These are phyloP conservation scores for Entomobrya multifasciata DNA, from an alignment of 2,888 invertebrate genomes.

Conservation along the genomic window DNA sequence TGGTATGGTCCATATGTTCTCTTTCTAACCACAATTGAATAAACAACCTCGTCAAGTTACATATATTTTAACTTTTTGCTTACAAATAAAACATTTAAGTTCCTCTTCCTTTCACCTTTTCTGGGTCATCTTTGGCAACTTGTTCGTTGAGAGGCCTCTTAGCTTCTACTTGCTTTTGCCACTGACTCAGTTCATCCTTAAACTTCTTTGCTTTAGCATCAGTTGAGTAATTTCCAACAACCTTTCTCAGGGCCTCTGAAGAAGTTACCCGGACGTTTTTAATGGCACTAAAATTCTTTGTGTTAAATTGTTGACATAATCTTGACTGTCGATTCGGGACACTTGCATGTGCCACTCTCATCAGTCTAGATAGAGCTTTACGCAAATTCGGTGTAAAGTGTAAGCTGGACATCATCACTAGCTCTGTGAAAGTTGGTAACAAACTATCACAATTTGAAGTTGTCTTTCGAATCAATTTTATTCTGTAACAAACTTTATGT, in stretches of 20 bases:
- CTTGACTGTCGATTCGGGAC: slow-evolving; percentile 63
- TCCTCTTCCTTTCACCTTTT: not conserved
- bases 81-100: not conserved
- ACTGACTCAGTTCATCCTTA: not conserved
- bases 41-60: too few relatives aligned
- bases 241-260: not conserved
- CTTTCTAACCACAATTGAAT: too few relatives aligned
- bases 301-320: slow-evolving; percentile 63
- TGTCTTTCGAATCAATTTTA: too few relatives aligned
- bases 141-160: not conserved
- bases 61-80: too few relatives aligned
- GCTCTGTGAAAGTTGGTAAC: too few relatives aligned
- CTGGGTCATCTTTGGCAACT: not conserved
- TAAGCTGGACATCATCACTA: slow-evolving; percentile 73
- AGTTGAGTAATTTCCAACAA: not conserved
- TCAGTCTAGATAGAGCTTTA: slow-evolving; percentile 74
- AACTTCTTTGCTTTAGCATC: not conserved
- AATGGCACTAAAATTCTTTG: not conserved
- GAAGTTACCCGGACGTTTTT: not conserved
- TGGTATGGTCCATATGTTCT: slow-evolving; percentile 96
- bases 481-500: too few relatives aligned
- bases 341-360: slow-evolving; percentile 72
- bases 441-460: too few relatives aligned
- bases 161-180: not conserved
- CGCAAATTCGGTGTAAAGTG: slow-evolving; percentile 73